Percentiles rank a stretch among this genome's conserved stretches.
Conservation (phyloP, 1,140 invertebrate genomes). For the Zaprionus ornatus region DNA sequence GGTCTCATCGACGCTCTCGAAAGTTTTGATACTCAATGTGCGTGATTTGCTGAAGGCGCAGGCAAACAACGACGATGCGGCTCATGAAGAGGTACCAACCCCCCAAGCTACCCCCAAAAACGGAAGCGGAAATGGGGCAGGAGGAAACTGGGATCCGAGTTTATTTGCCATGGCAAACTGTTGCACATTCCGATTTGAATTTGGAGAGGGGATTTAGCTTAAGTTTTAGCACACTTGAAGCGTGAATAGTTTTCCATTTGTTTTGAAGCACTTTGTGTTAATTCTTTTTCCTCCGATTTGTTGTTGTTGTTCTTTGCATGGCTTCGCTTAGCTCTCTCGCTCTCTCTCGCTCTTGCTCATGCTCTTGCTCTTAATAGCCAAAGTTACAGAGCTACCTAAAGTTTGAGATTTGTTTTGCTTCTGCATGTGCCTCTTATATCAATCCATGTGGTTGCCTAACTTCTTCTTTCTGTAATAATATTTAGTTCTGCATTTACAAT, state of each 20-base stretch:
- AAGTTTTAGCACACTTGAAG: slow-evolving; percentile 2
- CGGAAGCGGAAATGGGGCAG: neutral
- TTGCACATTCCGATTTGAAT: slow-evolving; percentile 25
- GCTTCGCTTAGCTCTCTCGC: slow-evolving; percentile 32
- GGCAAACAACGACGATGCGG: slow-evolving; percentile 35
- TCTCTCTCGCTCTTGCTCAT: neutral
- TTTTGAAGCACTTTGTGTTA: slow-evolving; percentile 5
- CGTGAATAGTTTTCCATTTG: slow-evolving; percentile 22
- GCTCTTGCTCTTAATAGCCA: neutral
- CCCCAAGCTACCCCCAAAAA: neutral
- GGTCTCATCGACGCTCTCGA: slow-evolving; percentile 78
- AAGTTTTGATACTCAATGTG: slow-evolving; percentile 82
- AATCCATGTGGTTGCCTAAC: neutral
- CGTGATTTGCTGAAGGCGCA: slow-evolving; percentile 75
- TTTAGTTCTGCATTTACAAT: neutral
- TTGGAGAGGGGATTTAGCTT: neutral
- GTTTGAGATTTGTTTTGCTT: slow-evolving; percentile 6
- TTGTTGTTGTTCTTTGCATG: slow-evolving; percentile 37
- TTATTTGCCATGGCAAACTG: slow-evolving; percentile 23
- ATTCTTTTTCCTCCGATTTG: neutral
- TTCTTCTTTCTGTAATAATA: neutral
- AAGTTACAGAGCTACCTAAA: neutral
- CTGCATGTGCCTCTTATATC: neutral
- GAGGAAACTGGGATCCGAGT: neutral
- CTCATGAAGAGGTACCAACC: slow-evolving; percentile 55